Base-by-base conservation (phyloP, 2,113 vertebrate species). In the Procavia capensis region DNA sequence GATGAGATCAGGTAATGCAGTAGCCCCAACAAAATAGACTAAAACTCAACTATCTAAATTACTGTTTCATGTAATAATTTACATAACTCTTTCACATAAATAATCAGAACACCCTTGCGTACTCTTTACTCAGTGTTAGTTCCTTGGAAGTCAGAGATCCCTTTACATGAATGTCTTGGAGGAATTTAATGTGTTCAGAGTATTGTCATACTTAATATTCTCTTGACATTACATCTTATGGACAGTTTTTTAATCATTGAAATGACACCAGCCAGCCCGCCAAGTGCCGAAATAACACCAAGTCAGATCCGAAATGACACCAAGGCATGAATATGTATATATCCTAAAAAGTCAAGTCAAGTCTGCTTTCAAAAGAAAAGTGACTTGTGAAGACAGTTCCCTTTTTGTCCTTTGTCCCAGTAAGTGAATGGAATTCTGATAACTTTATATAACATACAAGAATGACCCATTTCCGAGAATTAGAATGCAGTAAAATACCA, bases 331-430 rank as follows among this genome's bases (percentile, higher is more conserved):
- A 85, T 39, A 80, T n/a, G n/a, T 93, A 57, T 88, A 76, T 34
- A 90, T 90, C 14, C 34, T 79, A 29, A 19, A 39, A 89, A 22
- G 50, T 91, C 75, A 89, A 22, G 50, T 91, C 75, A 91, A 87
- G 90, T 86, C 5, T 22, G 63, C 63, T 96, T 95, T 80, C 45
- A 95, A 54, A 83, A 84, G 90, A 61, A 84, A 76, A 92, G 34
- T 50, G 50, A 36, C 76, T 2, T 27, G 9, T 95, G 36, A 36
- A 87, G 75, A 96, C 5, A 47, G 16, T 41, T 93, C 24, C 36
- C 54, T 91, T 39, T 85, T 91, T 85, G 36, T 87, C 93, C 6
- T 70, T 54, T 92, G 20, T 75, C n/a, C 54, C 80, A 89, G 76
- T 63, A 83, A 68, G 4, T 85, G 41, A 78, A 14, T 82, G 54